Conservation (phyloP, 2,113 vertebrate genomes). For the Xiphophorus couchianus region DNA sequence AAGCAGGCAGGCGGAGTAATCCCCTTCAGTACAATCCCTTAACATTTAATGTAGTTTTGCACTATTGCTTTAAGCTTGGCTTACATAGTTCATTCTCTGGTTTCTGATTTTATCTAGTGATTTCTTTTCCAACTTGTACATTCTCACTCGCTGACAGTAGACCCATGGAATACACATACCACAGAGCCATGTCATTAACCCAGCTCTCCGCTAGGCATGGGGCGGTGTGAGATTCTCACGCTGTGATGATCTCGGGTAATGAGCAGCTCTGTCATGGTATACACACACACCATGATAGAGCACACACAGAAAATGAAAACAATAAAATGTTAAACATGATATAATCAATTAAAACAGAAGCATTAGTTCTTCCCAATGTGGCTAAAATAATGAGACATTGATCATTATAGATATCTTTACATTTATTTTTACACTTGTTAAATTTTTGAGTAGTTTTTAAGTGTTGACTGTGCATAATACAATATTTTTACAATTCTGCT, state of each 20-base stretch:
- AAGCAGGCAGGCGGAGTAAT: slow-evolving; percentile 45
- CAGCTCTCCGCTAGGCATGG: slow-evolving; percentile 36
- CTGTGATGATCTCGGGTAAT: neutral
- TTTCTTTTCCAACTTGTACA: slow-evolving; percentile 42
- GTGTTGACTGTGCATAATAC: too few relatives aligned
- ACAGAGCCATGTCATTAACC: slow-evolving; percentile 53
- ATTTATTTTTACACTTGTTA: too few relatives aligned
- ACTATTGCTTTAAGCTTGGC: slow-evolving; percentile 56
- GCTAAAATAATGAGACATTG: too few relatives aligned
- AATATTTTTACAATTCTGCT: too few relatives aligned
- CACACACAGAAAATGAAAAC: too few relatives aligned
- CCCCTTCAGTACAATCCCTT: neutral
- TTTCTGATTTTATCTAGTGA: slow-evolving; percentile 33
- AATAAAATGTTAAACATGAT: too few relatives aligned
- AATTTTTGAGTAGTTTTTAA: too few relatives aligned
- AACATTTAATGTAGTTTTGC: slow-evolving; percentile 44
- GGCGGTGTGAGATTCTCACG: neutral
- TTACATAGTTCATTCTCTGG: slow-evolving; percentile 31
- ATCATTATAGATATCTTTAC: too few relatives aligned
- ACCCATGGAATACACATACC: slow-evolving; percentile 60
- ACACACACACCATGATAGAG: too few relatives aligned
- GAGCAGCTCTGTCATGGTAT: too few relatives aligned
- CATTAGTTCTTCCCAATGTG: neutral
- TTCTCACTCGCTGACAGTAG: slow-evolving; percentile 49
- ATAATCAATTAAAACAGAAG: neutral